Conservation (phyloP, 2,888 invertebrate genomes). For the Amorpha juglandis region DNA sequence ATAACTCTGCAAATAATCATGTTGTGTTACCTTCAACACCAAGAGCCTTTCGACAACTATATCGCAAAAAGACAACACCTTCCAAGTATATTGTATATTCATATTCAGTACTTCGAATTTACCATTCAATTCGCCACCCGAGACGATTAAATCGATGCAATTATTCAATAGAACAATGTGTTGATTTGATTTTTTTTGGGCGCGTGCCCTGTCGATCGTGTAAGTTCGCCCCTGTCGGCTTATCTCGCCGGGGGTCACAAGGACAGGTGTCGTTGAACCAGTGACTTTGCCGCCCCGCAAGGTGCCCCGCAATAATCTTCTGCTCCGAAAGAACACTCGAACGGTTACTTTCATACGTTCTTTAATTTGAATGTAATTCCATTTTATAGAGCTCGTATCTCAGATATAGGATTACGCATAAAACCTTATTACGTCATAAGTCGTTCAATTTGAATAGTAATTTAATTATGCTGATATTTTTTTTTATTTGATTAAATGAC, state of each 20-base stretch:
- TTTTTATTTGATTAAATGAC: too few relatives aligned
- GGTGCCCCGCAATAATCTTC: conserved; percentile 46
- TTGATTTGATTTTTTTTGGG: too few relatives aligned
- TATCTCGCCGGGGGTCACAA: conserved; percentile 47
- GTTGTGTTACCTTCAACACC: too few relatives aligned
- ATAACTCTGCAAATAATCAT: too few relatives aligned
- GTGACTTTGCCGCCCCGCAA: conserved; percentile 48
- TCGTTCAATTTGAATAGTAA: too few relatives aligned
- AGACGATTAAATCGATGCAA: neutral
- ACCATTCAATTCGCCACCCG: too few relatives aligned
- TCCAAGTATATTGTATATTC: too few relatives aligned
- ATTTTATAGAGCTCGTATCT: neutral
- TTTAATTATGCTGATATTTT: too few relatives aligned
- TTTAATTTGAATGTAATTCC: conserved; percentile 23
- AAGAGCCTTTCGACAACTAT: too few relatives aligned
- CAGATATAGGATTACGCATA: neutral
- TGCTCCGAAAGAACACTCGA: conserved; percentile 26
- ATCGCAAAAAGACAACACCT: too few relatives aligned
- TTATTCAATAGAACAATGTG: neutral
- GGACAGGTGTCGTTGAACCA: conserved; percentile 48
- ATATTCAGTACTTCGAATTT: too few relatives aligned
- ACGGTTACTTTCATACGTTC: conserved; percentile 33
- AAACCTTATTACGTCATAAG: neutral
- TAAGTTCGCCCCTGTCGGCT: conserved; percentile 25
- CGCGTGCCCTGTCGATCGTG: neutral